Conservation (phyloP, 2,888 invertebrate species). For the Dolomedes plantarius region DNA sequence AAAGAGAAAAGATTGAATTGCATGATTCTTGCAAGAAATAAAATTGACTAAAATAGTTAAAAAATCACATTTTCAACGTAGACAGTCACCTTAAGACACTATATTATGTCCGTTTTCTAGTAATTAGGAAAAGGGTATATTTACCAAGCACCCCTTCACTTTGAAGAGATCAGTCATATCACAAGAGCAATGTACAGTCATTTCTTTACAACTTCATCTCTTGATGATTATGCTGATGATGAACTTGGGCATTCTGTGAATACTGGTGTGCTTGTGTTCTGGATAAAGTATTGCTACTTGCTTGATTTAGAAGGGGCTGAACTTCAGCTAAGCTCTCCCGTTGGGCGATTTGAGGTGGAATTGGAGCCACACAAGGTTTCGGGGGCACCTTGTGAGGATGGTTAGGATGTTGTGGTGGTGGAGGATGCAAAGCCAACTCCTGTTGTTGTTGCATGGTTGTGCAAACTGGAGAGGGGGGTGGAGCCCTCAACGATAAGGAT, state of each 20-base stretch:
- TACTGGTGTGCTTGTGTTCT: slow-evolving; percentile 40
- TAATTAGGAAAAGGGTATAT: too few relatives aligned
- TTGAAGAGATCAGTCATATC: slow-evolving; percentile 20
- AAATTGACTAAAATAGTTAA: too few relatives aligned
- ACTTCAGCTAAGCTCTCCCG: slow-evolving; percentile 55
- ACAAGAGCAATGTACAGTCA: slow-evolving; percentile 18
- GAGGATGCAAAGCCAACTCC: slow-evolving; percentile 44
- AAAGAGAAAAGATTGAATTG: too few relatives aligned
- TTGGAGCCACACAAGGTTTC: slow-evolving; percentile 35
- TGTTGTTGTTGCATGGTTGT: slow-evolving; percentile 45
- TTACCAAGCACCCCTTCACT: slow-evolving; percentile 31
- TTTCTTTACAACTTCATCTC: slow-evolving; percentile 48
- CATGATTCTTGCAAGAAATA: too few relatives aligned
- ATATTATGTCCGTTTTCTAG: too few relatives aligned
- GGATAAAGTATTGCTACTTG: slow-evolving; percentile 3
- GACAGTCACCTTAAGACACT: too few relatives aligned
- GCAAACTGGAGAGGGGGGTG: slow-evolving; percentile 60
- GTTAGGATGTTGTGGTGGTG: slow-evolving; percentile 10
- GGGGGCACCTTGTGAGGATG: slow-evolving; percentile 36
- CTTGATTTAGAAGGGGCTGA: slow-evolving; percentile 29
- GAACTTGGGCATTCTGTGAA: slow-evolving; percentile 47
- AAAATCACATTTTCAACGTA: too few relatives aligned
- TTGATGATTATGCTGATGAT: slow-evolving; percentile 31
- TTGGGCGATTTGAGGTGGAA: slow-evolving; percentile 36
- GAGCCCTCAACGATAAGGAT: slow-evolving; percentile 32